A percentile compares a stretch with the other conserved stretches of the same genome.
phyloP scores from a whole-genome alignment of 2,888 invertebrate species.

The Yponomeuta malinellus region DNA sequence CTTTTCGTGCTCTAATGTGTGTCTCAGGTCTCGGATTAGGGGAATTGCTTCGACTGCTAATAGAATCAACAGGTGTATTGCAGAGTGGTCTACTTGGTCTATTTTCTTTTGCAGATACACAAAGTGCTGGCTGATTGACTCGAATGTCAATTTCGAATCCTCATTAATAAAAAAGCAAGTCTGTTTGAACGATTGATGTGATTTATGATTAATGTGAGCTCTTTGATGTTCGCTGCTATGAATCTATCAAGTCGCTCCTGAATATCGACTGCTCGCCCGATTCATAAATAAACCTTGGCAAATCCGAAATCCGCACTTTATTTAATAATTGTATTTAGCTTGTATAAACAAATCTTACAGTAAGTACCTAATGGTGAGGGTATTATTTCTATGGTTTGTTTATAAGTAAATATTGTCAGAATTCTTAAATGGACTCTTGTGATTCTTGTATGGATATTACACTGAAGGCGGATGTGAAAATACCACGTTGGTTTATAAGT shows the following conservation, averaged over 20 bases:
- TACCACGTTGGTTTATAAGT: background rate
- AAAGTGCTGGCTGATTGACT: slow-evolving; percentile 54
- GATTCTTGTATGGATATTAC: background rate
- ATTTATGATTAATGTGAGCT: slow-evolving; percentile 72
- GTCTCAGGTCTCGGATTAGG: slow-evolving; percentile 16
- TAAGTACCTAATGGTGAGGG: slow-evolving; percentile 14
- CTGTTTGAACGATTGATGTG: slow-evolving; percentile 71
- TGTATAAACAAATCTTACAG: slow-evolving; percentile 55
- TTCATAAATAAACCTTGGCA: slow-evolving; percentile 67
- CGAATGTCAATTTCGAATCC: slow-evolving; percentile 71
- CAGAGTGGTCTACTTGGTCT: slow-evolving; percentile 39
- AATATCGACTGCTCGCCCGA: slow-evolving; percentile 62
- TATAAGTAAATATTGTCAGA: background rate
- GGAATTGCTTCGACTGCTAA: slow-evolving; percentile 37
- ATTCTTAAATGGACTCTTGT: background rate
- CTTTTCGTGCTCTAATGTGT: slow-evolving; percentile 29
- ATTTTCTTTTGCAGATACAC: slow-evolving; percentile 44
- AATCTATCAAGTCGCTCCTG: slow-evolving; percentile 72
- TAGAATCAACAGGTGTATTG: slow-evolving; percentile 70
- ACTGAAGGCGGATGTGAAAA: background rate
- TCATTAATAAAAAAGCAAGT: slow-evolving; percentile 75
- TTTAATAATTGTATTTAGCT: slow-evolving; percentile 58
- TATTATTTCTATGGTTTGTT: slow-evolving; percentile 12
- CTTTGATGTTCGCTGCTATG: slow-evolving; percentile 74
- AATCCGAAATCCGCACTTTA: slow-evolving; percentile 54